Evolutionary conservation across 2,113 vertebrate species (phyloP), one percentile per base, ranked within the genome.

Genomic region (Phylloscopus trochiloides): DNA sequence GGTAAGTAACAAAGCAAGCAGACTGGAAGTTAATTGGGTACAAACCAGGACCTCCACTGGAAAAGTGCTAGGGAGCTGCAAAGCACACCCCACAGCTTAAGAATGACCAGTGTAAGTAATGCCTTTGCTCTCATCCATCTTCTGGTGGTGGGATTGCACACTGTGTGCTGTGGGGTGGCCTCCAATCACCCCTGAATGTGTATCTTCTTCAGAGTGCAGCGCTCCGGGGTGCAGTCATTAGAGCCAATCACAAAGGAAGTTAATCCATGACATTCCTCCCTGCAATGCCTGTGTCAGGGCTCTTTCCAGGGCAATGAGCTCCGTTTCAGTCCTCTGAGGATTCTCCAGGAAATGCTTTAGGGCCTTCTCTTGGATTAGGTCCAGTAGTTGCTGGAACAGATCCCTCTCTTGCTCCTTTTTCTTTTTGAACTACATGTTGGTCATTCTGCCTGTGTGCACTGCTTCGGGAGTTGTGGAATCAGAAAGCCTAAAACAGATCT

Each of bases 271-370:
- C 47, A 83, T 82, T 88, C 25, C n/a, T 90, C 57, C n/a, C 65
- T 91, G 51, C 68, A 75, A n/a, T 45, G 81, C 40, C 85, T 79
- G 45, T 86, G 67, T 90, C 78, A 92, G 78, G 50, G 54, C 71
- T 88, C 88, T 88, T 88, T 83, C 71, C 92, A 90, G 77, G 74
- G 82, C 86, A 92, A 79, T 63, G 75, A 92, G 78, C 67, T 92
- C 82, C n/a, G 50, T 79, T 97, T 94, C 82, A 72, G 62, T 88
- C 88, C 82, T 73, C 75, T 54, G 88, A 92, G 94, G 71, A 76
- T 93, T 93, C 82, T 90, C n/a, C 1, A 2, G 66, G 88, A 94
- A 94, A 86, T 86, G 78, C 58, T 85, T 93, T 86, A 94, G 88
- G 78, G 63, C 90, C 78, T 94, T 94, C 67, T 76, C 45, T 83